Evolutionary conservation across 2,797 vertebrate genomes (phyloP).

Genomic region (Australoheros facetus): DNA sequence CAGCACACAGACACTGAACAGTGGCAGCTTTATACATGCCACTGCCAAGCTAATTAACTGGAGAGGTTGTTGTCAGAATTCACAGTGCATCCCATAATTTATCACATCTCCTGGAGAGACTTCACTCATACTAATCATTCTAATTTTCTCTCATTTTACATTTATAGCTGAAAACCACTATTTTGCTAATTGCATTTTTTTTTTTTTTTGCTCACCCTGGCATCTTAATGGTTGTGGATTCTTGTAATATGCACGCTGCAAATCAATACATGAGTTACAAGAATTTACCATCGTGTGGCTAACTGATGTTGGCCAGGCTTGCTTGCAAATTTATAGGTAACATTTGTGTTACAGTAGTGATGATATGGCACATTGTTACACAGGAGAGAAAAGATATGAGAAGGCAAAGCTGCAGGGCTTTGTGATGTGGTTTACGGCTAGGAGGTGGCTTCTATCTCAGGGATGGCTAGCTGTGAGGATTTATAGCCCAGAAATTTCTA

Average conservation of each 20-base stretch:
- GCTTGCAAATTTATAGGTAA: conserved; percentile 6
- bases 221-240: background rate
- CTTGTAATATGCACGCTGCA: background rate
- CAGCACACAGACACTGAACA: background rate
- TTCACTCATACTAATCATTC: conserved; percentile 23
- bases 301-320: conserved; percentile 28
- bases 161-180: conserved; percentile 22
- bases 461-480: conserved; percentile 7
- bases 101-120: conserved; percentile 23
- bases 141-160: background rate
- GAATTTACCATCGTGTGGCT: conserved; percentile 11
- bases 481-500: conserved; percentile 35
- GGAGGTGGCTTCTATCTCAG: conserved; percentile 21
- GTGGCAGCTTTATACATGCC: conserved; percentile 19
- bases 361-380: conserved; percentile 26
- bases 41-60: conserved; percentile 44
- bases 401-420: conserved; percentile 22
- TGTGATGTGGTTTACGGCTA: conserved; percentile 11
- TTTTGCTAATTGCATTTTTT: conserved; percentile 21
- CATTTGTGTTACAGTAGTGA: conserved; percentile 27
- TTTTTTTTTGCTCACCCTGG: background rate
- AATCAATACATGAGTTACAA: conserved; percentile 5
- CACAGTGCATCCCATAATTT: conserved; percentile 18
- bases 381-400: background rate
- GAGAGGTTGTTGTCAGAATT: conserved; percentile 22